A percentile compares a stretch with the other conserved stretches of the same genome.
These are phyloP conservation scores for Pristionchus arcanus DNA, from an alignment of 2,888 invertebrate species.

Conservation along the genomic window DNA sequence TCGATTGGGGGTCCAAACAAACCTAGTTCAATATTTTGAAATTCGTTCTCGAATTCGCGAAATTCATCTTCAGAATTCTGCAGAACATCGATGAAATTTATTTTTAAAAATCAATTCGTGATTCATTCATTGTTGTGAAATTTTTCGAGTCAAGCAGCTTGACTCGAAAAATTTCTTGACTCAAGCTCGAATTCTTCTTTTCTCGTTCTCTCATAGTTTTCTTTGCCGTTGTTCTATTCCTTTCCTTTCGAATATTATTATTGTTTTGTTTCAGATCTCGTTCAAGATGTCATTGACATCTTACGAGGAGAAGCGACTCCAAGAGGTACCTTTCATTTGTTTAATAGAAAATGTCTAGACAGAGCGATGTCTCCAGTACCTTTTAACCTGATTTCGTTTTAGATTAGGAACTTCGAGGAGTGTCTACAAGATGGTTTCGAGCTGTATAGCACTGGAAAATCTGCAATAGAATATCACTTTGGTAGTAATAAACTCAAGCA, in stretches of 20 bases:
- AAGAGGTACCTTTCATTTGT: conserved; percentile 1
- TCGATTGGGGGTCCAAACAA: neutral
- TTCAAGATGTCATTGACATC: conserved; percentile 9
- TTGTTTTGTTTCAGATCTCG: neutral
- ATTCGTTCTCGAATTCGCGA: neutral
- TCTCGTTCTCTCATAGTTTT: neutral
- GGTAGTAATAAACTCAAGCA: conserved; percentile 10
- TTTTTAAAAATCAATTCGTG: neutral
- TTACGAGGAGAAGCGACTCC: conserved; percentile 25
- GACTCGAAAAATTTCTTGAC: too few species aligned
- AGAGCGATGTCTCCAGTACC: too few species aligned
- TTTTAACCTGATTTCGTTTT: neutral
- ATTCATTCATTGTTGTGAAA: neutral
- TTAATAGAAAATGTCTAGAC: neutral
- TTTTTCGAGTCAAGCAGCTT: too few species aligned
- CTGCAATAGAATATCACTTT: conserved; percentile 35
- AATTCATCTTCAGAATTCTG: neutral
- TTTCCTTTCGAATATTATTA: too few species aligned
- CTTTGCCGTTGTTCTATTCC: neutral
- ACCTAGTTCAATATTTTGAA: neutral
- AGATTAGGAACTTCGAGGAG: conserved; percentile 48
- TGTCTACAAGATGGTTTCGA: conserved; percentile 43
- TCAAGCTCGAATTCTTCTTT: neutral
- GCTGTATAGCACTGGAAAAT: conserved; percentile 43
- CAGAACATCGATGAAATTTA: neutral